phyloP scores from a whole-genome alignment of 2,113 vertebrate genomes.

The Tretioscincus oriximinensis region DNA sequence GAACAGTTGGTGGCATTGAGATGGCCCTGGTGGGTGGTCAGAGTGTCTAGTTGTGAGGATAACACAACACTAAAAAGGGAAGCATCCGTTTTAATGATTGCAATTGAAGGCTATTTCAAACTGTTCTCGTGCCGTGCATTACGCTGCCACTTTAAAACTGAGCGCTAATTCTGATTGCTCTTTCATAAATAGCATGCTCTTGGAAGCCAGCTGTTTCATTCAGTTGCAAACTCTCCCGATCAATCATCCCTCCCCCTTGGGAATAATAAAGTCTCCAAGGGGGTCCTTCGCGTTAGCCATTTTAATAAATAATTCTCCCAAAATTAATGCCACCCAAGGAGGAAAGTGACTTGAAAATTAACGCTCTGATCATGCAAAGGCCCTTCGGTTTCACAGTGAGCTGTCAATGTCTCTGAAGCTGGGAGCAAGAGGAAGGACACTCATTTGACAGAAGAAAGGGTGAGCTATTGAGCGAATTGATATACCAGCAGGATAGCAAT shows the following conservation, averaged over 20 bases:
- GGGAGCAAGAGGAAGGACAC: slow-evolving; percentile 19
- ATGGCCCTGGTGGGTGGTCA: no score
- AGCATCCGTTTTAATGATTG: not conserved
- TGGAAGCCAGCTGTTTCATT: slow-evolving; percentile 51
- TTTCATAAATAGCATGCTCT: slow-evolving; percentile 58
- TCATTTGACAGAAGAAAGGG: slow-evolving; percentile 33
- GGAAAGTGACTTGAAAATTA: slow-evolving; percentile 46
- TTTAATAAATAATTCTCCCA: slow-evolving; percentile 60
- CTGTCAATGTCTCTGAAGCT: slow-evolving; percentile 33
- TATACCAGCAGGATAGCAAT: slow-evolving; percentile 3
- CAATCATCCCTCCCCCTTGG: slow-evolving; percentile 45
- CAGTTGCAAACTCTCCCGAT: slow-evolving; percentile 55
- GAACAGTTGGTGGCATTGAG: not conserved
- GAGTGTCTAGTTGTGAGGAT: not conserved
- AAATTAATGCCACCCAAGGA: slow-evolving; percentile 31
- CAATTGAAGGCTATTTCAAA: slow-evolving; percentile 2
- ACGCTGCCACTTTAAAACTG: slow-evolving; percentile 47
- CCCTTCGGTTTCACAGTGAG: slow-evolving; percentile 44
- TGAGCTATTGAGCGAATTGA: slow-evolving; percentile 31
- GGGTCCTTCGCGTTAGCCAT: slow-evolving; percentile 47
- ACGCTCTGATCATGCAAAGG: slow-evolving; percentile 46
- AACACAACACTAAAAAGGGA: not conserved
- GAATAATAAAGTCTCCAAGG: slow-evolving; percentile 53
- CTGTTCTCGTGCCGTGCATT: not conserved
- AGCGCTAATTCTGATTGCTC: slow-evolving; percentile 55